Percentiles rank a stretch among this genome's conserved stretches.
phyloP scores from a whole-genome alignment of 2,888 invertebrate genomes.

The Volucella inflata region DNA sequence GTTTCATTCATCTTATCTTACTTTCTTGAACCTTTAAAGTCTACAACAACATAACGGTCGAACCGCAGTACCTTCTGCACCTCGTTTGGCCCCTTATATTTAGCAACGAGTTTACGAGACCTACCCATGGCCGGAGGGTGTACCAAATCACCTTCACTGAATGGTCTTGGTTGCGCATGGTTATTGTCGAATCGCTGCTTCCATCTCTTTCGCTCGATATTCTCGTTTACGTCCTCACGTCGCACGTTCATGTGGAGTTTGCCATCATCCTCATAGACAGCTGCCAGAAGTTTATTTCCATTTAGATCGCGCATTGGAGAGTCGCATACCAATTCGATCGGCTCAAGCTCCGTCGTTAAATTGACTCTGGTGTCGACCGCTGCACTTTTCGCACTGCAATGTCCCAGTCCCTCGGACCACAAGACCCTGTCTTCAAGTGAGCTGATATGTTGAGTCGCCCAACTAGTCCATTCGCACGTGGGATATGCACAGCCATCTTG shows the following conservation, averaged over 20 bases:
- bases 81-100: too few relatives aligned
- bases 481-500: slow-evolving; percentile 49
- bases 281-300: slow-evolving; percentile 51
- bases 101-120: too few relatives aligned
- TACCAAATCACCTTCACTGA: too few relatives aligned
- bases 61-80: too few relatives aligned
- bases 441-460: slow-evolving; percentile 37
- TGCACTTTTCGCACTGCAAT: slow-evolving; percentile 26
- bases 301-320: slow-evolving; percentile 34
- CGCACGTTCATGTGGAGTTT: not conserved
- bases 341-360: not conserved
- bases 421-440: slow-evolving; percentile 24
- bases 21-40: too few relatives aligned
- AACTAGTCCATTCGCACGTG: slow-evolving; percentile 37
- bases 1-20: too few relatives aligned
- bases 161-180: too few relatives aligned
- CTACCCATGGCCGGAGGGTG: too few relatives aligned
- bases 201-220: slow-evolving; percentile 13
- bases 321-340: not conserved
- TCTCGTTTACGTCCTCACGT: not conserved
- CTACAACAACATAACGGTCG: slow-evolving; percentile 51
- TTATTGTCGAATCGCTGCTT: too few relatives aligned
- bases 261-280: slow-evolving; percentile 37
- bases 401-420: not conserved
- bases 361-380: slow-evolving; percentile 6